These are phyloP conservation scores for Ctenomys sociabilis DNA, from an alignment of 2,113 vertebrate genomes.

Conservation along the genomic window DNA sequence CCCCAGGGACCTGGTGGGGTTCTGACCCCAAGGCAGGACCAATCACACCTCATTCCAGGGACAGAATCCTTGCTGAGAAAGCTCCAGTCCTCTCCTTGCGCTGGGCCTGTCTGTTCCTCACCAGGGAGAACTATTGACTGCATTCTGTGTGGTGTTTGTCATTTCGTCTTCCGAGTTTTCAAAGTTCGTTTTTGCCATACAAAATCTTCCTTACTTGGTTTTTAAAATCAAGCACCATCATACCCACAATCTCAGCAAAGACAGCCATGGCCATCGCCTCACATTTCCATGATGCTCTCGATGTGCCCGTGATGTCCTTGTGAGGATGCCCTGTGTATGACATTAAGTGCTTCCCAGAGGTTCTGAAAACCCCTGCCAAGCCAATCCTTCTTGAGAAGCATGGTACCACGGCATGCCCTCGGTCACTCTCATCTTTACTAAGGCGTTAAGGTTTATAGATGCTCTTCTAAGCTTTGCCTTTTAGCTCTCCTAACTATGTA, in stretches of 20 bases:
- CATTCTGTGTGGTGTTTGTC: rapidly evolving
- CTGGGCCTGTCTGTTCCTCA: too few relatives aligned
- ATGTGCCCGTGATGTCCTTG: neutral
- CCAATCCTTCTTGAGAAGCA: neutral
- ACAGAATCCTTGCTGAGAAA: rapidly evolving
- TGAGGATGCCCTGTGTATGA: neutral
- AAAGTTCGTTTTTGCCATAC: neutral
- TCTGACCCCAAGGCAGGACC: too few relatives aligned
- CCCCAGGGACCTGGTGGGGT: neutral
- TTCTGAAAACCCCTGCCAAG: neutral
- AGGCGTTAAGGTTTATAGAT: neutral
- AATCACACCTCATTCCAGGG: neutral
- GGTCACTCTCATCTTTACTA: neutral
- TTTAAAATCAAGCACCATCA: neutral
- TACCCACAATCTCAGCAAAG: neutral
- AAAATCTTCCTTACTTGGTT: neutral
- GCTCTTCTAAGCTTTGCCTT: neutral
- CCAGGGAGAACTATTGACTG: rapidly evolving
- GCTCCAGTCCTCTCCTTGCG: rapidly evolving
- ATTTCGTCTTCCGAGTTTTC: neutral
- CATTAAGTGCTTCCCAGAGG: rapidly evolving
- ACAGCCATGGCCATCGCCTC: rapidly evolving
- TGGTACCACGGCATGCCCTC: neutral
- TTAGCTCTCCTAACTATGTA: neutral
- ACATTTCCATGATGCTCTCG: too few relatives aligned